Evolutionary conservation across 2,797 vertebrate species (phyloP).

Genomic region (Anniella stebbinsi): DNA sequence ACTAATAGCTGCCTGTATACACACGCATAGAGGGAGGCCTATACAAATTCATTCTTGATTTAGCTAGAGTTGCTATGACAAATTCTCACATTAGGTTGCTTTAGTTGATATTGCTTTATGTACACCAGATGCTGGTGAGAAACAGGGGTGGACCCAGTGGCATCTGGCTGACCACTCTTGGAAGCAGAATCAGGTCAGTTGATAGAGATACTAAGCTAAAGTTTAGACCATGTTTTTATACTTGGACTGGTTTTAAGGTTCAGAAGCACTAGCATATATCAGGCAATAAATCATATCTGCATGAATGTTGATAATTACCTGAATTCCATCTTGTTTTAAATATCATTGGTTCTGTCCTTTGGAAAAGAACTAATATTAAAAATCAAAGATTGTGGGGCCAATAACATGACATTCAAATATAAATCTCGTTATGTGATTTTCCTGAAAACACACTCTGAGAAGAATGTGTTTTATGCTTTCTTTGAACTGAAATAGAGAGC

Average conservation of each 20-base stretch:
- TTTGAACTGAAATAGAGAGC: slow-evolving; percentile 1
- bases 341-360: background rate
- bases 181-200: background rate
- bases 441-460: background rate
- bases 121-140: background rate
- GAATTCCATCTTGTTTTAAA: background rate
- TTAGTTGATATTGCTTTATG: background rate
- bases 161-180: background rate
- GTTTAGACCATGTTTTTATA: background rate
- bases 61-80: background rate
- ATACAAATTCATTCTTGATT: background rate
- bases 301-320: background rate
- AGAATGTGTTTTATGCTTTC: background rate
- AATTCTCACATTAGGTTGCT: background rate
- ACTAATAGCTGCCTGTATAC: too few species aligned
- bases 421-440: background rate
- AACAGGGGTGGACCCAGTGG: background rate
- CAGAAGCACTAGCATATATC: background rate
- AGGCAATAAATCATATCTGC: background rate
- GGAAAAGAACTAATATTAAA: background rate
- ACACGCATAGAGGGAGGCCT: too few species aligned
- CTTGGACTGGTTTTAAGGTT: background rate
- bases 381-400: background rate
- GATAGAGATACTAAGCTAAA: background rate
- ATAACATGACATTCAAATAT: background rate